phyloP scores from a whole-genome alignment of 2,797 vertebrate species.

The Allobates femoralis region DNA sequence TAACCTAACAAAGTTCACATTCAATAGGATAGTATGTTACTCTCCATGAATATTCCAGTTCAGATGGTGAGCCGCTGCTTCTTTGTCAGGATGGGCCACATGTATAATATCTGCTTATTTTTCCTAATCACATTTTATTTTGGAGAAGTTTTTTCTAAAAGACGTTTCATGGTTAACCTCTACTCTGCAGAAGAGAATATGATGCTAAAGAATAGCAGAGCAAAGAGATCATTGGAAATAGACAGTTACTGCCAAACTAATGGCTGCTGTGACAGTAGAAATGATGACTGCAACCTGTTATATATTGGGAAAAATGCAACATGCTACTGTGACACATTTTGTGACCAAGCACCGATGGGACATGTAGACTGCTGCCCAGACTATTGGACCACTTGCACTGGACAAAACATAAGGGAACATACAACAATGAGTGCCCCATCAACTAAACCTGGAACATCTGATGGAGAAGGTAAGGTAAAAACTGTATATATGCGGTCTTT shows the following conservation, averaged over 20 bases:
- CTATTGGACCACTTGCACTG: slow-evolving; percentile 73
- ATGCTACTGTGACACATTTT: slow-evolving; percentile 80
- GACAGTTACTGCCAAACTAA: slow-evolving; percentile 71
- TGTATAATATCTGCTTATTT: background rate
- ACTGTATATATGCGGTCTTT: background rate
- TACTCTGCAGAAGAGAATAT: slow-evolving; percentile 61
- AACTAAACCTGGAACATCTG: slow-evolving; percentile 21
- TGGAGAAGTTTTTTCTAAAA: slow-evolving; percentile 59
- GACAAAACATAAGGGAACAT: slow-evolving; percentile 38
- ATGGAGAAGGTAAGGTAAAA: slow-evolving; percentile 67
- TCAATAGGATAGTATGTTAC: background rate
- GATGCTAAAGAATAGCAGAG: slow-evolving; percentile 63
- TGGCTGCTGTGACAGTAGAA: slow-evolving; percentile 77
- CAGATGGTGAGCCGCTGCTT: background rate
- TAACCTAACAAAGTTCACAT: slow-evolving; percentile 43
- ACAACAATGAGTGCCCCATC: slow-evolving; percentile 56
- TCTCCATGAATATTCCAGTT: slow-evolving; percentile 2
- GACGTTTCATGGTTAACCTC: slow-evolving; percentile 41
- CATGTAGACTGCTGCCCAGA: slow-evolving; percentile 77
- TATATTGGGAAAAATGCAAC: slow-evolving; percentile 70
- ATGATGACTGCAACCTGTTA: slow-evolving; percentile 73
- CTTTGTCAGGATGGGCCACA: slow-evolving; percentile 67
- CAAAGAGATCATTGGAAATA: slow-evolving; percentile 69
- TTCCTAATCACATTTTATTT: slow-evolving; percentile 62
- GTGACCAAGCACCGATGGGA: slow-evolving; percentile 65